Evolutionary conservation across 2,888 invertebrate species (phyloP).

Genomic region (Lamellibrachia satsuma): DNA sequence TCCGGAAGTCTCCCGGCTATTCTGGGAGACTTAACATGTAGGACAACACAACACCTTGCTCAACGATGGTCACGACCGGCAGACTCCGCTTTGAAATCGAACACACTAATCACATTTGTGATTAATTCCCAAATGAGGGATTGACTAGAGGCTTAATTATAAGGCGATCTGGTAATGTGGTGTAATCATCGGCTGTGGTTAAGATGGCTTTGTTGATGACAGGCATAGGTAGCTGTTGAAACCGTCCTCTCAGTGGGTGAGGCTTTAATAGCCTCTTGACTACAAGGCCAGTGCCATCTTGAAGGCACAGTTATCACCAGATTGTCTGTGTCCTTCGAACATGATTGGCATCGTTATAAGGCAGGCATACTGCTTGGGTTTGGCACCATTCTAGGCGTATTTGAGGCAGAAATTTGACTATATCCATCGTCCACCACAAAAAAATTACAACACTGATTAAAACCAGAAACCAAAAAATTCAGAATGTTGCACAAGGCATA

Average conservation of each 20-base stretch:
- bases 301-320: background rate
- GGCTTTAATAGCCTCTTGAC: slow-evolving; percentile 5
- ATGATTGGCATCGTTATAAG: background rate
- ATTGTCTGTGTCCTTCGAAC: background rate
- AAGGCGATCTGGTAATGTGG: background rate
- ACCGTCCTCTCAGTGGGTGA: background rate
- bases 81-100: background rate
- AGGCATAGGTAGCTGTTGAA: background rate
- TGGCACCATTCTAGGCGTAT: background rate
- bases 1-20: too few species aligned
- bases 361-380: background rate
- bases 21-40: too few species aligned
- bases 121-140: slow-evolving; percentile 17
- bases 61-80: background rate
- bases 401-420: background rate
- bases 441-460: background rate
- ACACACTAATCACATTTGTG: slow-evolving; percentile 2
- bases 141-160: slow-evolving; percentile 7
- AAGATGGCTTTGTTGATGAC: background rate
- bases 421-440: background rate
- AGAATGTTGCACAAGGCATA: background rate
- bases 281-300: background rate
- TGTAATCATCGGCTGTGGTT: background rate
- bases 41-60: background rate
- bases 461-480: slow-evolving; percentile 8